These are phyloP conservation scores for Paguma larvata DNA, from an alignment of 2,797 vertebrate genomes.

Conservation along the genomic window DNA sequence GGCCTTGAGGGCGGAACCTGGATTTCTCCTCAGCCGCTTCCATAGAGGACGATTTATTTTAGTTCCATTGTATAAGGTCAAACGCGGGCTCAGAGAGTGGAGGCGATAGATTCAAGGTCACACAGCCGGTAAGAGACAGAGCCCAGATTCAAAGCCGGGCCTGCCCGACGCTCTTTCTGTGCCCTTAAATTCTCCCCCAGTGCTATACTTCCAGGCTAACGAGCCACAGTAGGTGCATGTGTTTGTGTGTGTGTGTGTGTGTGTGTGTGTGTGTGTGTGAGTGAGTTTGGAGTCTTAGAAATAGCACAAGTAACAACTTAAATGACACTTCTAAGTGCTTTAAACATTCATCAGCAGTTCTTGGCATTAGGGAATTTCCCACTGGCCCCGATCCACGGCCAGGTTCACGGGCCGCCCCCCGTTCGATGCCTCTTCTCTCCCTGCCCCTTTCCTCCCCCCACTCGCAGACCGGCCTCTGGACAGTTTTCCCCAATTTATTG, in stretches of 20 bases:
- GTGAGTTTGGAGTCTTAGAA: not conserved
- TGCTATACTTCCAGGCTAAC: not conserved
- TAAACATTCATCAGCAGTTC: constrained; percentile 45
- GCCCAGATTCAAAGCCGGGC: constrained; percentile 27
- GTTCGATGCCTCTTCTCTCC: not conserved
- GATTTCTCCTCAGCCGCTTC: not conserved
- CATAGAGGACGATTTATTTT: not conserved
- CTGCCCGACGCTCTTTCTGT: not conserved
- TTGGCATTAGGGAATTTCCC: not conserved
- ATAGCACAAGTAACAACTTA: not conserved
- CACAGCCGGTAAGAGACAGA: not conserved
- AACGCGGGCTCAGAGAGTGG: not conserved
- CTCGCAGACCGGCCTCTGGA: not conserved
- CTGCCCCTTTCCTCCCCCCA: not conserved
- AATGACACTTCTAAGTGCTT: not conserved
- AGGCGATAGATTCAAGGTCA: not conserved
- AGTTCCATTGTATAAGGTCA: not conserved
- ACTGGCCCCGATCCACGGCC: not conserved
- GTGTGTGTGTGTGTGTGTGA: not conserved
- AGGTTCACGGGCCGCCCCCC: not conserved
- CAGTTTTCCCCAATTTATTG: not conserved
- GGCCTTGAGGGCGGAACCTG: not conserved
- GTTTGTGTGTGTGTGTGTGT: not conserved
- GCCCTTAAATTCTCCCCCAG: not conserved
- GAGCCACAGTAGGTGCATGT: not conserved